Evolutionary conservation across 1,140 invertebrate species (phyloP).

Genomic region (Euura saliciscinereae): DNA sequence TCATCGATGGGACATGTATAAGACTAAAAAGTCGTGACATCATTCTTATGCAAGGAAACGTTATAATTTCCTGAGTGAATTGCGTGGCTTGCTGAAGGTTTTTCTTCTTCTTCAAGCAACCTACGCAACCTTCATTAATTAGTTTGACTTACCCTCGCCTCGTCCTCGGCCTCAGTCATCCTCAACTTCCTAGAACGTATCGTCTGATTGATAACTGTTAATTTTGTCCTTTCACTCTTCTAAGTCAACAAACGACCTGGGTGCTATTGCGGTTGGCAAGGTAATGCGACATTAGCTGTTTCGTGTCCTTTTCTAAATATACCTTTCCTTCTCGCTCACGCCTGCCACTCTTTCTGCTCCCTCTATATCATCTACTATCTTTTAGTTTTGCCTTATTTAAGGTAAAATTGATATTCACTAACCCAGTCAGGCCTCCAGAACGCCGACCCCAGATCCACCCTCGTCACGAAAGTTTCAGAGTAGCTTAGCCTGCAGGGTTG

Average conservation of each 20-base stretch:
- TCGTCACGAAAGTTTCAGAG: no score
- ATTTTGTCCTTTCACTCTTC: no score
- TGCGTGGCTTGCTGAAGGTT: no score
- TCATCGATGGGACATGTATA: no score
- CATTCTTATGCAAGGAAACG: no score
- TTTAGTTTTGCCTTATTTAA: constrained; percentile 3
- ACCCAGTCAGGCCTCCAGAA: not conserved
- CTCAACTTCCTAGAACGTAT: not conserved
- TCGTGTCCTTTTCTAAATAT: constrained; percentile 25
- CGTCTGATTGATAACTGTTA: no score
- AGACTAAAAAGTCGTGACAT: no score
- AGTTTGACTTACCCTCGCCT: constrained; percentile 17
- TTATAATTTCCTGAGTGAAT: no score
- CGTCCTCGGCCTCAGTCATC: constrained; percentile 14
- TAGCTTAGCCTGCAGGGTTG: no score
- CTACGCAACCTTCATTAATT: not conserved
- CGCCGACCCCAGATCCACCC: not conserved
- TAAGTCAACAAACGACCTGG: constrained; percentile 14
- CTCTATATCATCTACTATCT: not conserved
- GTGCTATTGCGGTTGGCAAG: constrained; percentile 32
- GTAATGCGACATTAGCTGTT: constrained; percentile 54
- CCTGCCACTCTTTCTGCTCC: constrained; percentile 32
- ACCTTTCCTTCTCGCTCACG: constrained; percentile 26
- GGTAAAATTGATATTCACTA: not conserved
- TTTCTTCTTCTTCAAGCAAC: not conserved